Base-by-base conservation (phyloP, 2,888 invertebrate species). In the Cinara cedri region DNA sequence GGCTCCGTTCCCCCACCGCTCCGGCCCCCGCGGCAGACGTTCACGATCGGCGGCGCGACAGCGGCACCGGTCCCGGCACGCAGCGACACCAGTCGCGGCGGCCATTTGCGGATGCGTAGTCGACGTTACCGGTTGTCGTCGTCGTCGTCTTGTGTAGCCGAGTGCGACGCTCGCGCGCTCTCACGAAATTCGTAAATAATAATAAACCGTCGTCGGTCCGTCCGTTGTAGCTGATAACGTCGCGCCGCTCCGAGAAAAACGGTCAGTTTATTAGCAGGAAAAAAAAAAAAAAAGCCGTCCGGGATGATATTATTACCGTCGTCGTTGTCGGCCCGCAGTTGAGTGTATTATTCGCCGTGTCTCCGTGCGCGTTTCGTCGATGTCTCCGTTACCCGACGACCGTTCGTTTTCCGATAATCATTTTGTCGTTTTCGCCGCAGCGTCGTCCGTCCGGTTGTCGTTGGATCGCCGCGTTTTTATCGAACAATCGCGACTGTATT, bases 61-160 rank as follows among this genome's bases (percentile, higher is more conserved):
- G 16, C 51, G 46, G 1, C 11, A 14, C 44, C 46, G 55, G n/a
- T 72, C 49, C 34, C 34, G 21, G 10, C n/a, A 26, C 72, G 24
- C 55, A 14, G 24, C 24, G 14, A 57, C 34, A 42, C 51, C 74
- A 74, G 74, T 74, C 74, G 74, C 74, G 63, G 66, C 66, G 66
- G 68, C 78, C 78, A 70, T 78, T 78, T 78, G 78, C 51, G 60
- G 68, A 70, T 70, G 78, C 14, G 68, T 70, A 57, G 78, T 78
- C 60, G 68, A 14, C 26, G 66, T 54, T 57, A 19, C 14, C 76
- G 78, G 78, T 70, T n/a, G 66, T 75, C 10, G 72, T 21, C 21
- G 65, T 26, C 24, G 57, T 24, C 34, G 57, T 57, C 16, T 26
- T 44, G 49, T 63, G 49, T 42, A 11, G 11, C 26, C 46, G 49